Evolutionary conservation across 1,140 invertebrate genomes (phyloP), one percentile per base, ranked within the genome.

Genomic region (Charaxes varanes): DNA sequence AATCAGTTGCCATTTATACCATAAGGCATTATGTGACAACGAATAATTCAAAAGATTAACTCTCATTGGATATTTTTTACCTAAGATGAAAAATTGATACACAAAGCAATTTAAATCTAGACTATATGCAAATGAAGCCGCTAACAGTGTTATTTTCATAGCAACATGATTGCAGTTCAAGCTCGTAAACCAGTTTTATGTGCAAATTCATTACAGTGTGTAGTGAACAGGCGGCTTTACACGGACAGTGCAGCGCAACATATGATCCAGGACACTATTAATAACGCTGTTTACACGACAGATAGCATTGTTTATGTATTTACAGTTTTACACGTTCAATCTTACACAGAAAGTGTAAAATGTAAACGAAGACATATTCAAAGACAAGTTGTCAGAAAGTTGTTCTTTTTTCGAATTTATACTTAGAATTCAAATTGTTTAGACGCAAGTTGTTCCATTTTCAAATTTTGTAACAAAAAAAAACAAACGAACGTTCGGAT

Each of bases 221-320:
- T n/a, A 11, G 23, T 26, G 23, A 12, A 4, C 6, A 10, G 23
- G 8, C 23, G 10, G 8, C 23, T 12, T 28, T 28, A 28, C 12
- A 6, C 16, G 27, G 13, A 15, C 27, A 15, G 27, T 10, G 13
- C 27, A 10, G 27, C 13, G 13, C 13, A 18, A n/a, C 6, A 35
- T 55, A 55, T 53, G 54, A 57, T 61, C 53, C 58, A 46, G 41
- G 40, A 40, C 49, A 58, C 62, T 73, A 71, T 62, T 73, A 67
- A 73, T 73, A 73, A 62, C 69, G 45, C 24, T 77, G 67, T 71
- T 67, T 73, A 69, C 67, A 55, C 30, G 35, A 6, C 36, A 63
- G 53, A 71, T 65, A 71, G 45, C 52, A 71, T 57, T 73, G 72
- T 77, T 77, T 77, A 71, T 56, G 15, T 64, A 59, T 62, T 63